A percentile compares a stretch with the other conserved stretches of the same genome.
phyloP scores from a whole-genome alignment of 1,140 invertebrate genomes.

The Forficula auricularia region DNA sequence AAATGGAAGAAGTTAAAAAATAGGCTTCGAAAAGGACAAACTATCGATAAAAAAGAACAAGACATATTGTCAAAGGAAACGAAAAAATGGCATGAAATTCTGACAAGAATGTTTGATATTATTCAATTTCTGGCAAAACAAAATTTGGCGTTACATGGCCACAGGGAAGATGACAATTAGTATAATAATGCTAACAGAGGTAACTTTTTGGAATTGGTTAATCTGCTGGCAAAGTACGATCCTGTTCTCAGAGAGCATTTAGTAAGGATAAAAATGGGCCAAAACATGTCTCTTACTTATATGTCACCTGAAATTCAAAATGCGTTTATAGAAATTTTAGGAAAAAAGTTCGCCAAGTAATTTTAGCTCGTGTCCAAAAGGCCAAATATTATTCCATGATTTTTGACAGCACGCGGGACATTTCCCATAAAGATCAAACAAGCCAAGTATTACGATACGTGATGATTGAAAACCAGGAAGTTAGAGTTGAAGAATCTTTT shows the following conservation, averaged over 20 bases:
- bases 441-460: slow-evolving; percentile 13
- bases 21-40: slow-evolving; percentile 9
- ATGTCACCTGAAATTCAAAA: slow-evolving; percentile 16
- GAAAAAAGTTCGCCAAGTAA: slow-evolving; percentile 1
- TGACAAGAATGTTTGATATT: slow-evolving; percentile 14
- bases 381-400: slow-evolving; percentile 20
- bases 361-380: neutral
- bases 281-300: slow-evolving; percentile 10
- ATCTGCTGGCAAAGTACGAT: slow-evolving; percentile 18
- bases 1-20: slow-evolving; percentile 11
- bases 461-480: slow-evolving; percentile 2
- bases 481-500: slow-evolving; percentile 12
- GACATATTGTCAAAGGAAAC: slow-evolving; percentile 12
- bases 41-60: slow-evolving; percentile 13
- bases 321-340: slow-evolving; percentile 14
- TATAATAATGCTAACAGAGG: slow-evolving; percentile 16
- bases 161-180: slow-evolving; percentile 12
- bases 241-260: slow-evolving; percentile 15
- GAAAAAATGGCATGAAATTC: slow-evolving; percentile 14
- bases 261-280: neutral
- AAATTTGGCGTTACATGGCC: slow-evolving; percentile 16
- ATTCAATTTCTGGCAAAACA: slow-evolving; percentile 15
- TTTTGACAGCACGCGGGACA: slow-evolving; percentile 18
- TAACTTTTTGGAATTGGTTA: slow-evolving; percentile 18
- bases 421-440: slow-evolving; percentile 18